These are phyloP conservation scores for Xestia sexstrigata DNA, from an alignment of 2,888 invertebrate genomes.

Conservation along the genomic window DNA sequence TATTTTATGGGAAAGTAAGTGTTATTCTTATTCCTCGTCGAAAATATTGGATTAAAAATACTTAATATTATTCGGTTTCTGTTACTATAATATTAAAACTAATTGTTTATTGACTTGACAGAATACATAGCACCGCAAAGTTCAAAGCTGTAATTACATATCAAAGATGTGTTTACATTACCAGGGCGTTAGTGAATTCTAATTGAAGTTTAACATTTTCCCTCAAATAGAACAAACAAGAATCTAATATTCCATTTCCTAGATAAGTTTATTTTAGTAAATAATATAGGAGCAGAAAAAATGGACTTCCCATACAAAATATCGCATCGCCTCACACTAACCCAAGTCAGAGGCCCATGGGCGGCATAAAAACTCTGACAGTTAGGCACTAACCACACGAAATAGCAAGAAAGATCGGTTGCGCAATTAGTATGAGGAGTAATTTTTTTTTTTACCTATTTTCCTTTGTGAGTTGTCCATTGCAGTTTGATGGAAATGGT, in stretches of 20 bases:
- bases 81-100: neutral
- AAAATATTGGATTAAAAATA: neutral
- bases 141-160: slow-evolving; percentile 1
- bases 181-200: neutral
- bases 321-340: no score
- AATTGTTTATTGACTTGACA: neutral
- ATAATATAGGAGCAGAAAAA: neutral
- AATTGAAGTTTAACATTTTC: neutral
- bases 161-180: neutral
- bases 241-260: neutral
- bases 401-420: no score
- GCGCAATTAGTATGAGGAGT: no score
- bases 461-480: no score
- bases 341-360: no score
- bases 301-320: neutral
- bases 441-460: no score
- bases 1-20: neutral
- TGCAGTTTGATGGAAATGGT: no score
- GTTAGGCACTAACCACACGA: no score
- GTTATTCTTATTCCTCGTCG: neutral
- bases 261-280: neutral
- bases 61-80: no score
- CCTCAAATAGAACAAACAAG: neutral
- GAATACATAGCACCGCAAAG: neutral
- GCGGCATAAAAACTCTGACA: no score